Evolutionary conservation across 2,113 vertebrate species (phyloP).

Genomic region (Dolichallabes microphthalmus): DNA sequence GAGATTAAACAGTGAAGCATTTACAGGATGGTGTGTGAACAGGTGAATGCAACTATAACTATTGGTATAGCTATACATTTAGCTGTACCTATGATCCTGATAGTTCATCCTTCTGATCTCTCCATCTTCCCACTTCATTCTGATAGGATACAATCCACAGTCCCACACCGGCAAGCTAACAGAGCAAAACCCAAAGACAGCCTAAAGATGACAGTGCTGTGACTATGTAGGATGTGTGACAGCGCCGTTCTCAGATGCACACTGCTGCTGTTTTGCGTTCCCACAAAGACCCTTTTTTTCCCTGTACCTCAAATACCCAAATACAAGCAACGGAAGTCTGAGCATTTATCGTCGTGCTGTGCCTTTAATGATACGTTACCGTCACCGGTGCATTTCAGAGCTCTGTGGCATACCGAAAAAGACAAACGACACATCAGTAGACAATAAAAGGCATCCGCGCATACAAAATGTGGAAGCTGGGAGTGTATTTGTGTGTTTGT

Average conservation of each 20-base stretch:
- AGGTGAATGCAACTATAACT: no score
- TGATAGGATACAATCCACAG: not conserved
- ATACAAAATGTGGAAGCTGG: not conserved
- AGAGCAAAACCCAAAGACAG: not conserved
- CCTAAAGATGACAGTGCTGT: not conserved
- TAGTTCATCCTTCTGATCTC: not conserved
- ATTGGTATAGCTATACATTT: no score
- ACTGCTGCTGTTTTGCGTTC: not conserved
- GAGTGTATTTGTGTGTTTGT: not conserved
- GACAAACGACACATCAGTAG: conserved; percentile 27
- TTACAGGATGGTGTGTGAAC: no score
- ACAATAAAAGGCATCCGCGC: conserved; percentile 18
- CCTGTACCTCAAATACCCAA: not conserved
- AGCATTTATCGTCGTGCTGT: conserved; percentile 11
- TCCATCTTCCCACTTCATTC: not conserved
- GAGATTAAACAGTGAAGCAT: no score
- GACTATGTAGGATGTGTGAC: not conserved
- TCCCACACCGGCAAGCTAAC: not conserved
- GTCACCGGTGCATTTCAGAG: conserved; percentile 6
- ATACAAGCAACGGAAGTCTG: not conserved
- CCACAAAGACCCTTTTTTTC: not conserved
- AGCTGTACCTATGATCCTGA: not conserved
- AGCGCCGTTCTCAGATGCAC: not conserved
- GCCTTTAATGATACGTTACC: conserved; percentile 27
- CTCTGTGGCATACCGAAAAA: not conserved